Evolutionary conservation across 2,113 vertebrate species (phyloP), one percentile per base, ranked within the genome.

Genomic region (Saiga tatarica): DNA sequence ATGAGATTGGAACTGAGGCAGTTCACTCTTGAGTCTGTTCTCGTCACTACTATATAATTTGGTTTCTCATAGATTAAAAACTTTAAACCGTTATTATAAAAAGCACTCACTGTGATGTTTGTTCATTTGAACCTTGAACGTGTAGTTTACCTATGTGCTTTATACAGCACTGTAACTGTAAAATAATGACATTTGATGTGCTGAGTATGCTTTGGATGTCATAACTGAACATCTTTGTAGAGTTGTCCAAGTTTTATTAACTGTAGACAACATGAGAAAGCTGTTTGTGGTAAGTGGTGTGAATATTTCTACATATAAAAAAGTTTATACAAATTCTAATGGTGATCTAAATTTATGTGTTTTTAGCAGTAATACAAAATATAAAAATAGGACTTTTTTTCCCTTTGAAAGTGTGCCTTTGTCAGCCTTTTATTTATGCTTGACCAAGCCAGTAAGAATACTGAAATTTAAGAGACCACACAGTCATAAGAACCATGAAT

Each of bases 301-400:
- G 95, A 92, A 82, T 97, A 93, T 42, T 87, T 92, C 52, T 97
- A 16, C 91, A 91, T 95, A 97, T 88, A 60, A 84, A 94, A 97
- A 95, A 79, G 15, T 12, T 95, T 94, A 94, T 82, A 89, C 60
- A 84, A 91, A 96, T 76, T 92, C 64, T 97, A 45, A 92, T 95
- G 89, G 81, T 23, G 82, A 30, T 94, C 64, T 92, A 89, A 96
- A 88, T 86, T 84, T 59, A 39, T 88, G 26, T 90, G 59, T 91
- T 96, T 97, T 98, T 96, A 98, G 57, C 25, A 91, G 50, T 60
- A 89, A 74, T 87, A 86, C 36, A 87, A 96, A 97, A 78, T 94
- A 93, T 78, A 39, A 93, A 95, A 86, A 52, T 81, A 42, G 28
- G 71, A 15, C 42, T 82, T 82, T 92, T 57, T 64, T 62, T 4